Evolutionary conservation across 2,888 invertebrate species (phyloP), one percentile per base, ranked within the genome.

Genomic region (Pimpla rufipes): DNA sequence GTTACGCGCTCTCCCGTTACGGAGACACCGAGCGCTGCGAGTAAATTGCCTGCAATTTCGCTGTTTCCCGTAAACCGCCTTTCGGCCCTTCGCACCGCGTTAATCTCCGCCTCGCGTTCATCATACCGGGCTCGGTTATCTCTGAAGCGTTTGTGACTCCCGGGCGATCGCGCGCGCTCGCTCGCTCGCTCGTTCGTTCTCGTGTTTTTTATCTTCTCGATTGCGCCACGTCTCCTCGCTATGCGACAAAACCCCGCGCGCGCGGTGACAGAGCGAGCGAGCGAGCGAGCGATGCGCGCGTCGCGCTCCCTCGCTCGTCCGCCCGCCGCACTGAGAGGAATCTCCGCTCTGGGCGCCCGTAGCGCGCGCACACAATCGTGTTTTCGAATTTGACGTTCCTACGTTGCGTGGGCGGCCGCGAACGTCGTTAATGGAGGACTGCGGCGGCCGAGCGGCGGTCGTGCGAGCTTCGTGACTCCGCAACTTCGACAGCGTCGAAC

Each of bases 381-480:
- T 86, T 80, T 87, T 88, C 85, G 88, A 87, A 88, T 88, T 88
- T 88, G 89, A 88, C 88, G 86, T 88, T 88, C 84, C 83, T 79
- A 67, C 64, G 68, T 77, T 83, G 86, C 85, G 88, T 88, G 88
- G 88, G 88, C 86, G 88, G 73, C 81, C 80, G 75, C 73, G 55
- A 79, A 85, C 79, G 84, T 85, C 83, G 83, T 70, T 89, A 90
- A 90, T 91, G 91, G 90, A 90, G 88, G 88, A 88, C 86, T 85
- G 23, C 23, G 55, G 55, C 55, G 74, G 86, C 85, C n/a, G n/a
- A n/a, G n/a, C n/a, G n/a, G 86, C 86, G 81, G 85, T 86, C 88
- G 88, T 83, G 83, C 84, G 81, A 85, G 71, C 75, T 88, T 85
- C 86, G 90, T 91, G 91, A 91, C 90, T 90, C 84, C 85, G 90